Evolutionary conservation across 2,888 invertebrate species (phyloP).

Genomic region (Heteromurus nitidus): DNA sequence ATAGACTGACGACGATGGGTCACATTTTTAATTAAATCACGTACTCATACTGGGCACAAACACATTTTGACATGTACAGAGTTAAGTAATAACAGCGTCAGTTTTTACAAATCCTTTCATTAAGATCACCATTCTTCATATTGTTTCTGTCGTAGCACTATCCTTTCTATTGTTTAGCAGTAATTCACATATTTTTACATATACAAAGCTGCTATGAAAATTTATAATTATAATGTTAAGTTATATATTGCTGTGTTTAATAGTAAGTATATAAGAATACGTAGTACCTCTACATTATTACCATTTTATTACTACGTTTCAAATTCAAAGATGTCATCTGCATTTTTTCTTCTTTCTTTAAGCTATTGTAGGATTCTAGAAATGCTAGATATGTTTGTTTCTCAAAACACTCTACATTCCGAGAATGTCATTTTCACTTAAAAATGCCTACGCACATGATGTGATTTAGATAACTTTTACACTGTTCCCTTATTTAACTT

Average conservation of each 20-base stretch:
- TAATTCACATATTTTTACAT: constrained; percentile 25
- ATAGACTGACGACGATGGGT: constrained; percentile 12
- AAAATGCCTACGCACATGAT: background rate
- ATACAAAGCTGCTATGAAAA: constrained; percentile 23
- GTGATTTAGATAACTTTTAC: no score
- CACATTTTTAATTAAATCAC: constrained; percentile 28
- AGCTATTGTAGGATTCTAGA: constrained; percentile 15
- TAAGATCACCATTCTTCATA: constrained; percentile 21
- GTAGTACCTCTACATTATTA: background rate
- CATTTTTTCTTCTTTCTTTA: background rate
- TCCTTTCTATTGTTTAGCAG: constrained; percentile 7
- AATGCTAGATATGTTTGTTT: constrained; percentile 66
- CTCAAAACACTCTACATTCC: constrained; percentile 65
- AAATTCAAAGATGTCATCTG: background rate
- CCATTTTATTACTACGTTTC: background rate
- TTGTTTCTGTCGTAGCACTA: constrained; percentile 2
- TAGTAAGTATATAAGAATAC: constrained; percentile 12
- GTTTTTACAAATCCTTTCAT: background rate
- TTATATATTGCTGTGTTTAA: background rate
- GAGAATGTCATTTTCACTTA: constrained; percentile 39
- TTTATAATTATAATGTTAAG: constrained; percentile 1
- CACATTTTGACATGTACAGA: background rate
- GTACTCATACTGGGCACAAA: constrained; percentile 17
- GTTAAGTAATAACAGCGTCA: background rate
- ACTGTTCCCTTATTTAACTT: no score